phyloP scores from a whole-genome alignment of 2,113 vertebrate species.

The Rhabdornis inornatus region DNA sequence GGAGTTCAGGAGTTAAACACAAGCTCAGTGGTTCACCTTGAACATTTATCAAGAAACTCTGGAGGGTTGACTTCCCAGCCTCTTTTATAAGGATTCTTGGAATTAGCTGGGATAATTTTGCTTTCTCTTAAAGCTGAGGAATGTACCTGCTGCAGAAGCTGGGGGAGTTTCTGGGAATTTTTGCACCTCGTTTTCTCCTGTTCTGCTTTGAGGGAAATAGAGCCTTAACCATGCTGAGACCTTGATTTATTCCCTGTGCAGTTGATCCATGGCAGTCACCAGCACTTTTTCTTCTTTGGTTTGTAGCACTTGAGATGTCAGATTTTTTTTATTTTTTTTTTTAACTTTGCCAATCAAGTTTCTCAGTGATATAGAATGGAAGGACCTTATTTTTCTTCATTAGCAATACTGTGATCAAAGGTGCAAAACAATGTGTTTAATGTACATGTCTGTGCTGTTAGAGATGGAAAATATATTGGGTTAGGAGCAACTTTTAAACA shows the following conservation, averaged over 20 bases:
- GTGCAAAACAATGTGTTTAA: background rate
- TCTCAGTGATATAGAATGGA: background rate
- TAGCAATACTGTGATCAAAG: slow-evolving; percentile 44
- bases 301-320: background rate
- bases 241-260: background rate
- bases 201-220: background rate
- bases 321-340: background rate
- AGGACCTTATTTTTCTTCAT: background rate
- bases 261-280: background rate
- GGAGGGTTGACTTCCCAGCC: background rate
- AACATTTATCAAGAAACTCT: background rate
- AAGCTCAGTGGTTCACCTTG: background rate
- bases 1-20: background rate
- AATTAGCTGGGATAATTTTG: background rate
- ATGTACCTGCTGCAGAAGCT: background rate
- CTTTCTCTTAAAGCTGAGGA: background rate
- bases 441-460: background rate
- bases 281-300: background rate
- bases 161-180: background rate
- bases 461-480: background rate
- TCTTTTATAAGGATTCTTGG: background rate
- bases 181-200: background rate
- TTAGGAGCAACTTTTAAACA: background rate
- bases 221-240: background rate
- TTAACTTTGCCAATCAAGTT: background rate